Evolutionary conservation across 2,113 vertebrate species (phyloP), one percentile per base, ranked within the genome.

Genomic region (Chaetodon auriga): DNA sequence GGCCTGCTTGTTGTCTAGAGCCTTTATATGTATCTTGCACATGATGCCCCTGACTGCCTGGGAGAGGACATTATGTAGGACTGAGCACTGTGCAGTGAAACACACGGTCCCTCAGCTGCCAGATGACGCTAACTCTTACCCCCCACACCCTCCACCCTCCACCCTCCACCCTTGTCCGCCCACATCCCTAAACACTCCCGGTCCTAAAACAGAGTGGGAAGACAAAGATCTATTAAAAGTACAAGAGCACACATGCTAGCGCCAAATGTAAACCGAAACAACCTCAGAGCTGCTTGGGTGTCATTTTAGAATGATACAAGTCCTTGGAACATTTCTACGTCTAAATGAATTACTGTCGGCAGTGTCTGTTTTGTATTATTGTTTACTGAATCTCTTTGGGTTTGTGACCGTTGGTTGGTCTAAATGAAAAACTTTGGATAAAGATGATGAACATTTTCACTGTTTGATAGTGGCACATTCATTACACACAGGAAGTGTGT

Each of bases 31-130:
- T 58, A 57, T 86, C 73, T 70, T 77, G 77, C 82, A 81, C 75
- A 62, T 62, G 38, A 73, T 83, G 83, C 82, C 49, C 49, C 75
- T 65, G 84, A 78, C 83, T 83, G 51, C 15, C 65, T 77, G 45
- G 66, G 62, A 84, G 84, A 85, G 71, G 61, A 84, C 48, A 64
- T 82, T 58, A 64, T 71, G 64, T 66, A 18, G 75, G 36, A 78
- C 51, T 71, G 62, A 72, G 73, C 1, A 0, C 46, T 71, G 60
- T 7, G 30, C 46, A 73, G 72, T 45, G 68, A 75, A 90, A 80
- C 87, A 88, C 64, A 49, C 6, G 21, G 65, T 81, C 72, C 69
- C 86, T 72, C 74, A 70, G 68, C 83, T 84, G 80, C 82, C 89
- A 77, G 78, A 87, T 90, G 88, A 86, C 75, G 19, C 55, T 12